A percentile compares a stretch with the other conserved stretches of the same genome.
phyloP scores from a whole-genome alignment of 1,140 invertebrate species.

The Mylabris phalerata region DNA sequence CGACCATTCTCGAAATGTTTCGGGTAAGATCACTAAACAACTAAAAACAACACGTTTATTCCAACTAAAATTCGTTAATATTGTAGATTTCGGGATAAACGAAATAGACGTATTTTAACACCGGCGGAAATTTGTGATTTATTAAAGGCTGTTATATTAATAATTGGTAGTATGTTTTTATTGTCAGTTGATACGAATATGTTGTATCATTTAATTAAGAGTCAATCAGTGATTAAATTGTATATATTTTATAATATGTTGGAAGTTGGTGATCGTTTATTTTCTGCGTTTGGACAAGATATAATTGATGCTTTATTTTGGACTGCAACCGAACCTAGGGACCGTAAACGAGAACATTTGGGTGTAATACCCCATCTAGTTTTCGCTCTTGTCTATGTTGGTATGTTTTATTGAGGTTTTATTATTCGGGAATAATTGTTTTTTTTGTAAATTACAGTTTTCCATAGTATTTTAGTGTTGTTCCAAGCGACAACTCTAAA shows the following conservation, averaged over 20 bases:
- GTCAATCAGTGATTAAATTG: conserved; percentile 97
- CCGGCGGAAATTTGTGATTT: conserved; percentile 96
- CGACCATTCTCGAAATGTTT: conserved; percentile 65
- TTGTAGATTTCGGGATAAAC: conserved; percentile 22
- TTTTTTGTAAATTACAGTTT: conserved; percentile 55
- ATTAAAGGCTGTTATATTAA: conserved; percentile 83
- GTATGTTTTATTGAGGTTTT: conserved; percentile 69
- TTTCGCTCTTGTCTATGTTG: conserved; percentile 87
- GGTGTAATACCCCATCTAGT: conserved; percentile 82
- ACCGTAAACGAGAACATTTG: conserved; percentile 74
- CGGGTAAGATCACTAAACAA: conserved; percentile 47
- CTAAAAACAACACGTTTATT: not conserved
- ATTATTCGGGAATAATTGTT: conserved; percentile 6
- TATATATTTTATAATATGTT: conserved; percentile 99
- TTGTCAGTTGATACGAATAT: conserved; percentile 94
- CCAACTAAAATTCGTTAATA: conserved; percentile 1
- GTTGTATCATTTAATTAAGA: conserved; percentile 98
- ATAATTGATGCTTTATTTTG: conserved; percentile 95
- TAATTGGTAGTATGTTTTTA: conserved; percentile 77
- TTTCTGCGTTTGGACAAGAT: conserved; percentile 97
- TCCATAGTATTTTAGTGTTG: conserved; percentile 87
- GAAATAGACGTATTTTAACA: conserved; percentile 50
- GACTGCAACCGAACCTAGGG: conserved; percentile 91
- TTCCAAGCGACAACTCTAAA: conserved; percentile 95
- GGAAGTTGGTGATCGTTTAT: conserved; percentile 92